phyloP scores from a whole-genome alignment of 1,140 invertebrate genomes.

The Listronotus bonariensis region DNA sequence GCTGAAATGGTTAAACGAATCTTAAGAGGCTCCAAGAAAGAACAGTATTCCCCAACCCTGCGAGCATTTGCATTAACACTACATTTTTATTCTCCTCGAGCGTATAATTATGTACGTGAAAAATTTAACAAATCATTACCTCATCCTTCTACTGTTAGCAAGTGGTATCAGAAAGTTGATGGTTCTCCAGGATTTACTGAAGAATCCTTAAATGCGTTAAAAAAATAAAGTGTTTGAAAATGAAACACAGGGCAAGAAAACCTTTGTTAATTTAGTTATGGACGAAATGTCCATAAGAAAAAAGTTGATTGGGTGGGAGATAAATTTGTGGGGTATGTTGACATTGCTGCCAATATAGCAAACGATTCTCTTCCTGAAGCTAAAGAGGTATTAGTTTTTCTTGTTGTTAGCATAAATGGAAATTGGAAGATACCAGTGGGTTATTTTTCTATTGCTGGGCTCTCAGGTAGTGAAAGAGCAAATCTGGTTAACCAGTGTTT shows the following conservation, averaged over 20 bases:
- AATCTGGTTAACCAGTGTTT: slow-evolving; percentile 28
- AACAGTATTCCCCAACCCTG: slow-evolving; percentile 17
- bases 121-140: slow-evolving; percentile 41
- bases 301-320: slow-evolving; percentile 49
- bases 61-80: slow-evolving; percentile 37
- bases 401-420: slow-evolving; percentile 49
- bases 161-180: slow-evolving; percentile 53
- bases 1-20: not conserved
- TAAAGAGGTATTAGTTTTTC: slow-evolving; percentile 32
- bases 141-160: slow-evolving; percentile 51
- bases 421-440: slow-evolving; percentile 49
- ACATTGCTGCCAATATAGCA: slow-evolving; percentile 45
- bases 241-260: slow-evolving; percentile 9
- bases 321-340: slow-evolving; percentile 48
- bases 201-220: slow-evolving; percentile 51
- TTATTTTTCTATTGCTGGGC: slow-evolving; percentile 46
- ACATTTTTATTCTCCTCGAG: slow-evolving; percentile 35
- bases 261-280: slow-evolving; percentile 45
- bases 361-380: slow-evolving; percentile 36
- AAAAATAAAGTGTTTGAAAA: slow-evolving; percentile 36
- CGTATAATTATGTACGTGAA: slow-evolving; percentile 36
- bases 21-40: not conserved
- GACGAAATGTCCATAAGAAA: slow-evolving; percentile 55
- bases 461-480: slow-evolving; percentile 20
- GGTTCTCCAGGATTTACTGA: slow-evolving; percentile 53